Base-by-base conservation (phyloP, 1,140 invertebrate genomes). In the Globodera ellingtonae region DNA sequence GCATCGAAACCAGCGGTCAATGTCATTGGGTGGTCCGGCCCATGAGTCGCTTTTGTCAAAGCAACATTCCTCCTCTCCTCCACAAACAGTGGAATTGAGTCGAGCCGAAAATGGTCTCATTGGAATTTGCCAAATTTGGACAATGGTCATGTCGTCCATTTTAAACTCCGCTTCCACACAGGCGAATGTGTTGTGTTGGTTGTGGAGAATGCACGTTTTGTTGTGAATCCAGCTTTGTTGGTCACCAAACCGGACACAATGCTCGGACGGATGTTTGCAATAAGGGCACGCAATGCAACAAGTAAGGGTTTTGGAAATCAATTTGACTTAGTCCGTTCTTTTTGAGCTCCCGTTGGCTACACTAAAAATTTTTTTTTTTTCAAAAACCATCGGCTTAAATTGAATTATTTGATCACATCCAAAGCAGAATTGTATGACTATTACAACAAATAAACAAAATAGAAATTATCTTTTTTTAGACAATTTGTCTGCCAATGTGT, bases 161-260 rank as follows among this genome's bases (percentile, higher is more conserved):
- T 65, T 13, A 13, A 65, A 65, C 13, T 65, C 78, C 21, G 10
- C 48, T 18, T 15, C 13, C 10, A 72, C 86, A 46, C 44, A 88
- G 88, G 84, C 13, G 85, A 87, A 21, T 81, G 81, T 79, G 83
- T 89, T 10, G 83, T 87, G 56, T 82, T 89, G 56, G 56, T 87
- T 24, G 87, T 89, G 21, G 87, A 89, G 71, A 85, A 86, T 35
- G 89, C 88, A 2, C 86, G 87, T 9, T 89, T 88, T 72, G 78
- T 89, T 65, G 84, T 89, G 46, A 84, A 88, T 48, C 88, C 89
- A 15, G 71, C 83, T 44, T n/a, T 87, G 3, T 78, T 89, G 35
- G 82, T 85, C 9, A 67, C 81, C 3, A 89, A 89, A 71, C 87
- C 88, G 9, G 88, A 89, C 72, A 89, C 87, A 15, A 89, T 89